Conservation (phyloP, 1,140 invertebrate species). For the Drosophila lini region DNA sequence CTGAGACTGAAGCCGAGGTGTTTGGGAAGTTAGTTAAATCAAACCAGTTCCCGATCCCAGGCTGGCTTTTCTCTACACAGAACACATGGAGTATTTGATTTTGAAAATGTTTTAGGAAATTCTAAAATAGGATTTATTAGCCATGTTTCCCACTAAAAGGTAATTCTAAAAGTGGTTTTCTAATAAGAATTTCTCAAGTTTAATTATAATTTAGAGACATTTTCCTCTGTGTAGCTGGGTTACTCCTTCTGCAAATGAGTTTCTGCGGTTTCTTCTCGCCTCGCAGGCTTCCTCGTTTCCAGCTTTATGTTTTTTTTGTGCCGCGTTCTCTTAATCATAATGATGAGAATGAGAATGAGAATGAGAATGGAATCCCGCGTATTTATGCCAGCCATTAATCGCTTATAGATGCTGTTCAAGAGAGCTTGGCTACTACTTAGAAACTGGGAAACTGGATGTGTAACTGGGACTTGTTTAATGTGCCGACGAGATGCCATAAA, state of each 20-base stretch:
- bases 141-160: not conserved
- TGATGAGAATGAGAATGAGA: conserved; percentile 28
- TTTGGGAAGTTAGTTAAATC: conserved; percentile 55
- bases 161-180: not conserved
- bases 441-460: conserved; percentile 20
- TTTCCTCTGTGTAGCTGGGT: conserved; percentile 4
- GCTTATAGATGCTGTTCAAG: conserved; percentile 21
- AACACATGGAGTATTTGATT: not conserved
- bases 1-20: conserved; percentile 8
- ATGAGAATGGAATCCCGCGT: conserved; percentile 39
- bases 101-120: not conserved
- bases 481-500: conserved; percentile 13
- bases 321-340: conserved; percentile 19
- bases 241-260: conserved; percentile 35
- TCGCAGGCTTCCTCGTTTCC: not conserved
- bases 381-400: conserved; percentile 45
- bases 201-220: not conserved
- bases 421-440: conserved; percentile 5
- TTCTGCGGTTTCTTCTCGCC: conserved; percentile 35
- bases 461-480: conserved; percentile 21
- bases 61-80: conserved; percentile 12
- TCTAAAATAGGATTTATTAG: not conserved
- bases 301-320: conserved; percentile 10
- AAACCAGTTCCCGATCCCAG: conserved; percentile 61
- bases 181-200: not conserved